Evolutionary conservation across 2,888 invertebrate species (phyloP).

Genomic region (Tromatobia lineatoria): DNA sequence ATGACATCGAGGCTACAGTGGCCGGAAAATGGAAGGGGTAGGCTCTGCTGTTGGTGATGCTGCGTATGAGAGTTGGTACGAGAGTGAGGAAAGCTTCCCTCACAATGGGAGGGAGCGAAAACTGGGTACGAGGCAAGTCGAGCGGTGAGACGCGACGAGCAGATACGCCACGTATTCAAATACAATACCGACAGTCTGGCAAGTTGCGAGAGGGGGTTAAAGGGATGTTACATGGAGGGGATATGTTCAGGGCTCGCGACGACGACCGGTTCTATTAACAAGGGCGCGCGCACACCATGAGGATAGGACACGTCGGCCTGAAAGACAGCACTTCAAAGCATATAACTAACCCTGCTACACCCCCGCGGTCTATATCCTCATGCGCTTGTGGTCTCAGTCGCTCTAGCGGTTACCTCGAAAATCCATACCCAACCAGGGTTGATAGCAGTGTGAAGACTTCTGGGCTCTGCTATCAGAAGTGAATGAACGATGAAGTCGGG

Average conservation of each 20-base stretch:
- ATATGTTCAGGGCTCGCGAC: conserved; percentile 45
- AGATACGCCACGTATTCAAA: conserved; percentile 84
- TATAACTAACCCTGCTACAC: conserved; percentile 49
- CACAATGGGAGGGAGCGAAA: conserved; percentile 68
- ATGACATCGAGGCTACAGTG: conserved; percentile 44
- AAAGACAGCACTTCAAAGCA: conserved; percentile 80
- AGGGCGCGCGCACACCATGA: conserved; percentile 75
- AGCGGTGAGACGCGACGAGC: conserved; percentile 70
- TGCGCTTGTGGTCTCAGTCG: conserved; percentile 40
- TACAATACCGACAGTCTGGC: conserved; percentile 81
- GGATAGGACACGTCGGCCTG: conserved; percentile 80
- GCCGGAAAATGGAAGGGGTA: conserved; percentile 24
- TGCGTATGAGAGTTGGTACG: conserved; percentile 24
- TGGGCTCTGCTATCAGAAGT: conserved; percentile 33
- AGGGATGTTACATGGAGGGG: conserved; percentile 39
- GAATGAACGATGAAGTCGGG: conserved; percentile 39
- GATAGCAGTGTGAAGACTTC: conserved; percentile 46
- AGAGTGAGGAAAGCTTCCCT: conserved; percentile 45
- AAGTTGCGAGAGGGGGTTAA: conserved; percentile 73
- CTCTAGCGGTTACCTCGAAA: conserved; percentile 67
- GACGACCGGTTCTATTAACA: conserved; percentile 82
- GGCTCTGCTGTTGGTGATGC: conserved; percentile 26
- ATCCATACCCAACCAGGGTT: conserved; percentile 70
- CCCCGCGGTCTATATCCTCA: conserved; percentile 52
- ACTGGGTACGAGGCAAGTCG: conserved; percentile 39